Evolutionary conservation across 2,888 invertebrate genomes (phyloP).

Genomic region (Dioctria rufipes): DNA sequence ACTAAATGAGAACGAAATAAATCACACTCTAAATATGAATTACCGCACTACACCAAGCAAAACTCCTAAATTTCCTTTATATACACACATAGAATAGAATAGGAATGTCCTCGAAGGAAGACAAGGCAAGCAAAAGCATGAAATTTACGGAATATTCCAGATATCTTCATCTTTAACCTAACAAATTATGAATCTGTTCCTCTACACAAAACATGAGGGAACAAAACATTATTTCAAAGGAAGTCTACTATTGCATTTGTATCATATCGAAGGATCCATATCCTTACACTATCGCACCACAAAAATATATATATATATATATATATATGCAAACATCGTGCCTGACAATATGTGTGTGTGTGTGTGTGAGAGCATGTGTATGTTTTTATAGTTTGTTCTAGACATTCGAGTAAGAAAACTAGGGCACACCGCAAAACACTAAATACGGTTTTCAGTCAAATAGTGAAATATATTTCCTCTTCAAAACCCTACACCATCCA

Average conservation of each 20-base stretch:
- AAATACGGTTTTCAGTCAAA: no score
- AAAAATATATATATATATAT: no score
- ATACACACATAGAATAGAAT: background rate
- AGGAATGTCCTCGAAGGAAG: background rate
- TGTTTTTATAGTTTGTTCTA: no score
- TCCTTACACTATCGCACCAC: no score
- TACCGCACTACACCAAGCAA: background rate
- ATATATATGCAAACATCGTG: no score
- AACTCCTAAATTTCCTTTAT: background rate
- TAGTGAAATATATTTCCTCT: no score
- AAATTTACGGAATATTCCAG: background rate
- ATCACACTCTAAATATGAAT: constrained; percentile 23
- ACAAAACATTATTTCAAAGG: constrained; percentile 31
- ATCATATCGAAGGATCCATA: background rate
- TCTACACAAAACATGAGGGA: background rate
- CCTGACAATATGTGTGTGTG: no score
- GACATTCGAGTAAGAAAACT: no score
- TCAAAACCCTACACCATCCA: no score
- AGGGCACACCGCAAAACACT: no score
- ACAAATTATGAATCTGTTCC: constrained; percentile 34
- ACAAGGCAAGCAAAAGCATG: background rate
- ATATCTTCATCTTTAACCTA: constrained; percentile 42
- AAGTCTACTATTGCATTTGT: constrained; percentile 8
- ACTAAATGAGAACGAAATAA: constrained; percentile 27
- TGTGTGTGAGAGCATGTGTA: no score